Evolutionary conservation across 2,888 invertebrate genomes (phyloP).

Genomic region (Lypha dubia): DNA sequence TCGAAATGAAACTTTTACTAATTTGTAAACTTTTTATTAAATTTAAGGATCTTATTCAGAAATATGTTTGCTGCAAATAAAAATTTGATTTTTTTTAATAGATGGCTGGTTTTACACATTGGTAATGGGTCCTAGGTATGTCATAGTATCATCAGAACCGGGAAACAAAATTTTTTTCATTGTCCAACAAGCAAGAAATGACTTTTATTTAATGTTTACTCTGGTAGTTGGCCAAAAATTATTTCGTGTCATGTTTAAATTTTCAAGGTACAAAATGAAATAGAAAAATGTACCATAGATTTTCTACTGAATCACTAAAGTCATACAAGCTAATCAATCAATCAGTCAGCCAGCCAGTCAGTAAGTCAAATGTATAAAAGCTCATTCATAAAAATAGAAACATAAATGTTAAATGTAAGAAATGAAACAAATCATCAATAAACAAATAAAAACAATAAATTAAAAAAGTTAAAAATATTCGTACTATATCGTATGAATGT

Average conservation of each 20-base stretch:
- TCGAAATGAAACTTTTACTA: too few species aligned
- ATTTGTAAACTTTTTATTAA: too few species aligned
- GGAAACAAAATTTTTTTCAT: too few species aligned
- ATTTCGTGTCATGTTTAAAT: slow-evolving; percentile 7
- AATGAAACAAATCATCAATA: slow-evolving; percentile 1
- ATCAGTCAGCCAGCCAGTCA: slow-evolving; percentile 19
- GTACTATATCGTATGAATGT: too few species aligned
- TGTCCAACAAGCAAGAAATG: neutral
- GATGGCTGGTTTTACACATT: too few species aligned
- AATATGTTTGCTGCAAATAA: too few species aligned
- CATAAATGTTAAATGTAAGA: neutral
- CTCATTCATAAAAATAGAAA: slow-evolving; percentile 1
- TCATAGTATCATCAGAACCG: too few species aligned
- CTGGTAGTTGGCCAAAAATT: neutral
- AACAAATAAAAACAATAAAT: neutral
- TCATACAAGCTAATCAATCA: slow-evolving; percentile 6
- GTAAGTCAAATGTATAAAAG: slow-evolving; percentile 8
- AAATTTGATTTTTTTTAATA: too few species aligned
- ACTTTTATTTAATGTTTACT: neutral
- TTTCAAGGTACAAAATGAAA: slow-evolving; percentile 24
- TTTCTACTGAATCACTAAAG: neutral
- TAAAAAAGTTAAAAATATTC: neutral
- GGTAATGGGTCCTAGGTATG: too few species aligned
- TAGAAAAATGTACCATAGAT: neutral
- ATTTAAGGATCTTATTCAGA: too few species aligned